Percentiles rank a stretch among this genome's conserved stretches.
These are phyloP conservation scores for Lycia hirtaria DNA, from an alignment of 2,888 invertebrate species.

Conservation along the genomic window DNA sequence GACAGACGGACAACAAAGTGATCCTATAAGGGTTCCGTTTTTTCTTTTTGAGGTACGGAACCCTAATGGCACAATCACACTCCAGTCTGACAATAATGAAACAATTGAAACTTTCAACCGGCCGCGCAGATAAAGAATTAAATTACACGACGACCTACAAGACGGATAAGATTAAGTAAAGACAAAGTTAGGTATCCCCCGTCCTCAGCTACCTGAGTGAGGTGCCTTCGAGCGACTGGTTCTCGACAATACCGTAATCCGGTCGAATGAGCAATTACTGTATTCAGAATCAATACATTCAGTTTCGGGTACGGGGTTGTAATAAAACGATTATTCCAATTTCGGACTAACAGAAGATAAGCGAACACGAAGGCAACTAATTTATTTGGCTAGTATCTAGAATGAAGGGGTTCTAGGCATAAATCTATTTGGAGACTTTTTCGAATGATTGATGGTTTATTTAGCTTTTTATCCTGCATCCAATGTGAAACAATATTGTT, in stretches of 20 bases:
- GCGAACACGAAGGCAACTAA: background rate
- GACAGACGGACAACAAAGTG: too few relatives aligned
- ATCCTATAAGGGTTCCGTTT: too few relatives aligned
- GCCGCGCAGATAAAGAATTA: background rate
- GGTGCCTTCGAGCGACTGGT: constrained; percentile 13
- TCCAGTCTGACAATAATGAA: too few relatives aligned
- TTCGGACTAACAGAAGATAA: background rate
- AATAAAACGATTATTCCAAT: constrained; percentile 2
- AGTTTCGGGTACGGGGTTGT: background rate
- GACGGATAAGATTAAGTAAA: background rate
- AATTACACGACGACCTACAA: background rate
- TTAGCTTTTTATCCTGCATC: too few relatives aligned
- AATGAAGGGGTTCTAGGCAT: background rate
- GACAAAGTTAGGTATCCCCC: constrained; percentile 3
- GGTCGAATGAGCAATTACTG: constrained; percentile 15
- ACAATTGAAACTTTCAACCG: too few relatives aligned
- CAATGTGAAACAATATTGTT: too few relatives aligned
- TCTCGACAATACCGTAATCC: constrained; percentile 22
- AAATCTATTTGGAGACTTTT: too few relatives aligned
- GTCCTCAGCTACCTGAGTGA: constrained; percentile 1
- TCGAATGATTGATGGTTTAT: too few relatives aligned
- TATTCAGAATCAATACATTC: constrained; percentile 10
- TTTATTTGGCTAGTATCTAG: background rate
- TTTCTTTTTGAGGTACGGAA: too few relatives aligned
- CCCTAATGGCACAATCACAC: too few relatives aligned